Base-by-base conservation (phyloP, 2,888 invertebrate species). In the Oscheius sp. region DNA sequence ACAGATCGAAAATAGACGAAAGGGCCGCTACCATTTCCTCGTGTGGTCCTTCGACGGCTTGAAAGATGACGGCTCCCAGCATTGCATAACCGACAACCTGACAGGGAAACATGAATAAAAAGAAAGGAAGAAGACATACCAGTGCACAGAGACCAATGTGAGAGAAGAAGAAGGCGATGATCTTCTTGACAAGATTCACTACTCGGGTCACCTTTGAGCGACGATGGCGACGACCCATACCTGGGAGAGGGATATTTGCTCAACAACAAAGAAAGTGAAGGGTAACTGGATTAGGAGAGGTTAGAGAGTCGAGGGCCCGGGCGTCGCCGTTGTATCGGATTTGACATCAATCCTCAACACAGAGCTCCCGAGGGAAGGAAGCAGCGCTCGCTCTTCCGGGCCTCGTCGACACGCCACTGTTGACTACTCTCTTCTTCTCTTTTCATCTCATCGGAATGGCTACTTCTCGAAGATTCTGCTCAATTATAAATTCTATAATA, bases 81-180 rank as follows among this genome's bases (percentile, higher is more conserved):
- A 84, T 78, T 21, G 87, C 85, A 71, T 88, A 88, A 7, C 87
- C 88, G 29, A 88, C 83, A 5, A 88, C 88, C 85, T 86, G 35
- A 9, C 35, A 69, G 46, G 45, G 2, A 27, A n/a, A 56, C n/a
- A n/a, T n/a, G n/a, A n/a, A n/a, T n/a, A n/a, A n/a, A n/a, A n/a
- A n/a, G n/a, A n/a, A n/a, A n/a, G n/a, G n/a, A n/a, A n/a, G n/a
- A n/a, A n/a, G n/a, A 53, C 55, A 92, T 79, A 94, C 94, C 73
- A 94, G 89, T 29, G 92, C 90, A 77, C 86, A 88, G 27, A 88
- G 73, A 29, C 88, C 88, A 43, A 88, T 87, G 71, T 88, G 88
- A 7, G 88, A 87, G 64, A 88, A 87, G 80, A 88, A 85, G 74
- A 88, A 88, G 53, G 88, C 88, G 75, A 88, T 87, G 70, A 88